Evolutionary conservation across 2,888 invertebrate species (phyloP).

Genomic region (Crepidodera aurea): DNA sequence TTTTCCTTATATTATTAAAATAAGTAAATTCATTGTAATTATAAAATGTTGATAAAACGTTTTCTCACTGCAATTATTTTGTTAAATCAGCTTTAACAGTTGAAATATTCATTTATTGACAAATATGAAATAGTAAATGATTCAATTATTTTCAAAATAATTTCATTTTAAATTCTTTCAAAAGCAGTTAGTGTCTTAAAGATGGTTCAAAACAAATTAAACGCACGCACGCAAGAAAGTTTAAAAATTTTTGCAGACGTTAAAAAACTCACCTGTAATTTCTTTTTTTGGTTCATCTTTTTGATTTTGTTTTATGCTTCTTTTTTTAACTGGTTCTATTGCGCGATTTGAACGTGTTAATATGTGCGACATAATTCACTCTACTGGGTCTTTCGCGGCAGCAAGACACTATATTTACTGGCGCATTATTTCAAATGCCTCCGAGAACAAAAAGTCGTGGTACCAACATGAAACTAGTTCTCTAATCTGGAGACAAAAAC

Average conservation of each 20-base stretch:
- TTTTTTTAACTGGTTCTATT: constrained; percentile 1
- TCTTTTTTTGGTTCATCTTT: background rate
- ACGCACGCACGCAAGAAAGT: no score
- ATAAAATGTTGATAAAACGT: no score
- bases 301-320: background rate
- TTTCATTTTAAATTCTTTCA: no score
- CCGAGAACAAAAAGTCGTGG: background rate
- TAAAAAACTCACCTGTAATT: background rate
- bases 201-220: no score
- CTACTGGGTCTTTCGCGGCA: background rate
- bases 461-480: background rate
- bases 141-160: no score
- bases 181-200: no score
- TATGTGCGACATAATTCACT: background rate
- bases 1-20: no score
- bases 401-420: background rate
- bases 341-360: constrained; percentile 3
- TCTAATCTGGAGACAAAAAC: background rate
- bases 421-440: background rate
- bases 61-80: no score
- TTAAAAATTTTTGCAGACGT: background rate
- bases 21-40: no score
- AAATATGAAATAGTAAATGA: no score
- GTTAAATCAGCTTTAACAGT: no score
- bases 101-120: no score